These are phyloP conservation scores for Archips xylosteana DNA, from an alignment of 2,888 invertebrate genomes.

Conservation along the genomic window DNA sequence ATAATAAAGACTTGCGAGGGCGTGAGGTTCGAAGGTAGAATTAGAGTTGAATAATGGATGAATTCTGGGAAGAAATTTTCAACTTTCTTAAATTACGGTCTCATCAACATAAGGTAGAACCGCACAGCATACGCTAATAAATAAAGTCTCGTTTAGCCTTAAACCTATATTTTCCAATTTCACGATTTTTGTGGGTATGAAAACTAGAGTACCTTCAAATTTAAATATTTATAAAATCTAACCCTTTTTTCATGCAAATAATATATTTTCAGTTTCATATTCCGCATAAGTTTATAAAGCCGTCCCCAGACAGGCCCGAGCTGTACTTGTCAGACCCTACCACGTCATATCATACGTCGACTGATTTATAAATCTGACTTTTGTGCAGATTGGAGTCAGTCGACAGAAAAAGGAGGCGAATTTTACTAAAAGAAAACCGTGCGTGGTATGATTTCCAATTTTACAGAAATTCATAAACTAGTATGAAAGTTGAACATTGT, in stretches of 20 bases:
- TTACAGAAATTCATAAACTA: no score
- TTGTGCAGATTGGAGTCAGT: slow-evolving; percentile 5
- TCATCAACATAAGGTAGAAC: not conserved
- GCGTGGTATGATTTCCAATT: no score
- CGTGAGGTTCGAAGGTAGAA: not conserved
- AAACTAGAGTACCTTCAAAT: no score
- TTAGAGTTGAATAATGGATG: slow-evolving; percentile 3
- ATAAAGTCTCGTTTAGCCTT: no score
- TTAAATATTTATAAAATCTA: not conserved
- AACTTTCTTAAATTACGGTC: not conserved
- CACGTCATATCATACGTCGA: slow-evolving; percentile 16
- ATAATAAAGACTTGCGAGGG: not conserved
- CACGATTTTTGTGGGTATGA: no score
- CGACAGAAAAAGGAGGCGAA: not conserved
- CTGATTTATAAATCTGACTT: slow-evolving; percentile 19
- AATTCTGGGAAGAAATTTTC: not conserved
- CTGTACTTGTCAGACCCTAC: not conserved
- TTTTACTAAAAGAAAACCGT: not conserved
- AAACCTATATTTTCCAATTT: no score
- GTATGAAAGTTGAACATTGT: no score
- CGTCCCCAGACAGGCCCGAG: not conserved
- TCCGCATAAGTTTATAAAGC: not conserved
- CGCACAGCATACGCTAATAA: not conserved
- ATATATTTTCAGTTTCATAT: slow-evolving; percentile 1
- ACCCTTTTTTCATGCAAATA: not conserved